phyloP scores from a whole-genome alignment of 2,113 vertebrate species.

The Neopipo cinnamomea region DNA sequence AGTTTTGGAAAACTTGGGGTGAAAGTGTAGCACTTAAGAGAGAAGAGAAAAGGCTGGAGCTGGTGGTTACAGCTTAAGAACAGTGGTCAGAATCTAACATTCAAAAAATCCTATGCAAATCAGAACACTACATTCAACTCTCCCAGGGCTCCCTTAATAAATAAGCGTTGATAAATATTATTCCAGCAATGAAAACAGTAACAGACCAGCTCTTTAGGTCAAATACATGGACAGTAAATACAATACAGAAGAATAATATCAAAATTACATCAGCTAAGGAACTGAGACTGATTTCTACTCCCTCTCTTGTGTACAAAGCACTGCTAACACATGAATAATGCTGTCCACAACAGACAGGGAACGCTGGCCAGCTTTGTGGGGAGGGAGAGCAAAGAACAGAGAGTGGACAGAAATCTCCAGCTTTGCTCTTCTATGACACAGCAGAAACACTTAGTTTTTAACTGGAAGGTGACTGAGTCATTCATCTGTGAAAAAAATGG shows the following conservation, averaged over 20 bases:
- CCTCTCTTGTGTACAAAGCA: background rate
- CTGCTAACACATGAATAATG: constrained; percentile 19
- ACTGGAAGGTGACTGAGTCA: background rate
- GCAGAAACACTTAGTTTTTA: constrained; percentile 1
- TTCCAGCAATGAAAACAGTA: background rate
- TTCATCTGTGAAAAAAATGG: background rate
- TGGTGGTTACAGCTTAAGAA: background rate
- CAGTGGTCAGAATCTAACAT: background rate
- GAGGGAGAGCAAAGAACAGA: background rate
- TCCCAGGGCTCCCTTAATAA: background rate
- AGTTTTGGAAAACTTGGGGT: background rate
- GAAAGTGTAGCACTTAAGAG: background rate
- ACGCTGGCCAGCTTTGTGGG: background rate
- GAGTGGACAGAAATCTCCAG: constrained; percentile 30
- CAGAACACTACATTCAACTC: background rate
- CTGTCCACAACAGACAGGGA: background rate
- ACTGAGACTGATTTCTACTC: background rate
- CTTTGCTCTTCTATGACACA: constrained; percentile 28
- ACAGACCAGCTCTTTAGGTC: background rate
- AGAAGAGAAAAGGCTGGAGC: background rate
- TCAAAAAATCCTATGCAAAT: background rate
- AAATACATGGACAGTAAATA: background rate
- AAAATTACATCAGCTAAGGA: constrained; percentile 27
- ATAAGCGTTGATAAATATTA: constrained; percentile 2
- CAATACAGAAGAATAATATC: background rate